A percentile compares a stretch with the other conserved stretches of the same genome.
phyloP scores from a whole-genome alignment of 2,888 invertebrate species.

The Erebia ligea region DNA sequence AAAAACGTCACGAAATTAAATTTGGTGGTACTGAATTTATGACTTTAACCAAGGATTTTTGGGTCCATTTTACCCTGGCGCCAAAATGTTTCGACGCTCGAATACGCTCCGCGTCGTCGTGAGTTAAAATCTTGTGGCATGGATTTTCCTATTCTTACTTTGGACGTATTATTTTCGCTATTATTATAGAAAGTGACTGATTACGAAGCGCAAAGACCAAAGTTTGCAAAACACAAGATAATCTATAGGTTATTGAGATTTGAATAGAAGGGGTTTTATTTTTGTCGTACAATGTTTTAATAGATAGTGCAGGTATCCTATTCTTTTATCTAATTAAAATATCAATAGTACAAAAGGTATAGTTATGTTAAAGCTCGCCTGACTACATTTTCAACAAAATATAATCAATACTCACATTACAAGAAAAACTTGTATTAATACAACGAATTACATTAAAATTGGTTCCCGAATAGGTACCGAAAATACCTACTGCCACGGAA shows the following conservation, averaged over 20 bases:
- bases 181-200: slow-evolving; percentile 30
- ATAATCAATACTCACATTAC: neutral
- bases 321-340: neutral
- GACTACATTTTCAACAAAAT: neutral
- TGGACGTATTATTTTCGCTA: too few species aligned
- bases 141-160: too few species aligned
- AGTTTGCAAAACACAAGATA: slow-evolving; percentile 11
- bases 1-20: too few species aligned
- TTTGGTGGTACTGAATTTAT: too few species aligned
- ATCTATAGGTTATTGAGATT: neutral
- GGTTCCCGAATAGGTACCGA: neutral
- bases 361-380: neutral
- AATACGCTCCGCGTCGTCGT: too few species aligned
- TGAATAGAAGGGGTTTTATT: slow-evolving; percentile 12
- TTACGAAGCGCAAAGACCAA: slow-evolving; percentile 23
- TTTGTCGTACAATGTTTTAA: neutral
- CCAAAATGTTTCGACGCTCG: too few species aligned
- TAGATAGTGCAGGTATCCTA: neutral
- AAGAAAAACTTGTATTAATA: neutral
- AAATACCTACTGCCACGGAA: neutral
- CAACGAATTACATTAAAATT: neutral
- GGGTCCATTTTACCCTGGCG: too few species aligned
- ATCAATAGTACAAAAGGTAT: neutral
- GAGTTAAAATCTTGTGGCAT: too few species aligned
- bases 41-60: too few species aligned